These are phyloP conservation scores for Pristionchus japonicus DNA, from an alignment of 2,888 invertebrate genomes.

Conservation along the genomic window DNA sequence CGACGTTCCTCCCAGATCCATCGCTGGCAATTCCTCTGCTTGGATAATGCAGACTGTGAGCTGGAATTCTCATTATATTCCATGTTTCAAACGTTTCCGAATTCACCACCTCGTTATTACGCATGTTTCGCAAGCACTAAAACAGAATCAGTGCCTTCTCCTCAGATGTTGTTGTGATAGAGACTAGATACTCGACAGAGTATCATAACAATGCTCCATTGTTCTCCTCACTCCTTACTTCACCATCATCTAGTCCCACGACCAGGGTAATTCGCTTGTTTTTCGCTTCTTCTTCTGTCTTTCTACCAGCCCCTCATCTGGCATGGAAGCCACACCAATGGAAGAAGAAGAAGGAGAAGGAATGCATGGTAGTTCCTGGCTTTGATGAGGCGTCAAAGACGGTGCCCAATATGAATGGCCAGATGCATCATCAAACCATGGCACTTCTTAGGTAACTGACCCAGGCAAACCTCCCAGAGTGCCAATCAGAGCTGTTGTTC, in stretches of 20 bases:
- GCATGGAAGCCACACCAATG: background rate
- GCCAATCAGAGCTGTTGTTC: no score
- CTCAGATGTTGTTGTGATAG: background rate
- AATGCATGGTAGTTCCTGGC: background rate
- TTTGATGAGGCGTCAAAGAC: background rate
- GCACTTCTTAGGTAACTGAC: no score
- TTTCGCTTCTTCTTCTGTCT: background rate
- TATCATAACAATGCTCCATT: background rate
- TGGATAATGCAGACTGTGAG: slow-evolving; percentile 96
- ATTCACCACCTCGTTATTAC: background rate
- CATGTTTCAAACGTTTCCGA: background rate
- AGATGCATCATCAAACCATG: no score
- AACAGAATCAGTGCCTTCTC: background rate
- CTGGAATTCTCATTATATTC: slow-evolving; percentile 72
- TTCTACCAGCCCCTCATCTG: background rate
- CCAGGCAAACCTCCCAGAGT: no score
- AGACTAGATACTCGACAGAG: no score
- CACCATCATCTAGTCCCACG: background rate
- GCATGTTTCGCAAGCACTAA: no score
- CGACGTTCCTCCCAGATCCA: slow-evolving; percentile 93
- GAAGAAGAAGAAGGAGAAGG: background rate
- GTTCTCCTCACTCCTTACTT: background rate
- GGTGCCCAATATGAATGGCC: no score
- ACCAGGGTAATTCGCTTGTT: slow-evolving; percentile 34
- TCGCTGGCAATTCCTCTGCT: slow-evolving; percentile 95